Evolutionary conservation across 2,888 invertebrate species (phyloP).

Genomic region (Zygaena filipendulae): DNA sequence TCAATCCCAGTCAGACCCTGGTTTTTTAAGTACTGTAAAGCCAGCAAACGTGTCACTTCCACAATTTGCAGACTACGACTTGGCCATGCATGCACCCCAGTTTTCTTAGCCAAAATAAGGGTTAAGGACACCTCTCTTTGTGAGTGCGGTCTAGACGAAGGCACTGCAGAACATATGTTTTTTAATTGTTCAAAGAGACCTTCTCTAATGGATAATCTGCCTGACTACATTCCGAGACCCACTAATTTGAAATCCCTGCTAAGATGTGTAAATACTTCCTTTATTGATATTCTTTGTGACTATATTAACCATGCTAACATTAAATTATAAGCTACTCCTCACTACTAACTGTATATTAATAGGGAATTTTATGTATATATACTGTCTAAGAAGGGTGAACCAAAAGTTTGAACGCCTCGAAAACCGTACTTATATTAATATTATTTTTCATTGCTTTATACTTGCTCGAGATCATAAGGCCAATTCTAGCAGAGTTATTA

Average conservation of each 20-base stretch:
- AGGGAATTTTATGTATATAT: too few relatives aligned
- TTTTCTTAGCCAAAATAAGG: constrained; percentile 8
- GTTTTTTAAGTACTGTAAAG: neutral
- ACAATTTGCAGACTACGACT: constrained; percentile 8
- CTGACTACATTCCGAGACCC: neutral
- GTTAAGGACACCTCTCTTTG: constrained; percentile 10
- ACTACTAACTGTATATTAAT: too few relatives aligned
- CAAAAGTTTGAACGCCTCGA: too few relatives aligned
- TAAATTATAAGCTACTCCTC: too few relatives aligned
- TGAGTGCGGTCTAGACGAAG: constrained; percentile 13
- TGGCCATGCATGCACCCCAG: constrained; percentile 11
- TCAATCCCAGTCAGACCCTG: neutral
- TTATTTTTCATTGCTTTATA: too few relatives aligned
- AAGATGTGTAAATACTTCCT: neutral
- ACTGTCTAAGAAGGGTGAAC: too few relatives aligned
- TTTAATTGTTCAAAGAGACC: neutral
- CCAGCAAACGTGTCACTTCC: constrained; percentile 5
- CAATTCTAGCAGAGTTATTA: too few relatives aligned
- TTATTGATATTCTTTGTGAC: neutral
- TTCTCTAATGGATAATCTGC: neutral
- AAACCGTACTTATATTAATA: too few relatives aligned
- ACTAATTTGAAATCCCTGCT: neutral
- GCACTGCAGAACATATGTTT: neutral
- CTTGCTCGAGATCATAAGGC: too few relatives aligned
- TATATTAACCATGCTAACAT: neutral